phyloP scores from a whole-genome alignment of 2,797 vertebrate genomes.

The Danionella dracula region DNA sequence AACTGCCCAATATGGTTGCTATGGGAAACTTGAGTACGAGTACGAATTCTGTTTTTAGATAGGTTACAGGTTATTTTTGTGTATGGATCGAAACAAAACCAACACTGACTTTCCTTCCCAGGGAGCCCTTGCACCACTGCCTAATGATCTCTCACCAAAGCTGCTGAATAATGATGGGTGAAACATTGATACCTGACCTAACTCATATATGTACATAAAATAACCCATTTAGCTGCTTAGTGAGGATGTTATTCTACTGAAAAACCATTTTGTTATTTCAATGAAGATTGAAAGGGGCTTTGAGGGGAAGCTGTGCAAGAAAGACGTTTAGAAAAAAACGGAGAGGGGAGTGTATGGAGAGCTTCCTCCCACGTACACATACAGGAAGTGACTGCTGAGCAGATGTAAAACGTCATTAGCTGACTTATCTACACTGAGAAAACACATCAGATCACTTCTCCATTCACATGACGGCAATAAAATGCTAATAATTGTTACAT shows the following conservation, averaged over 20 bases:
- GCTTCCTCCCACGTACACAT: slow-evolving; percentile 36
- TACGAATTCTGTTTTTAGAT: slow-evolving; percentile 24
- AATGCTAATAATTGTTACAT: no score
- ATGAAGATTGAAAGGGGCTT: background rate
- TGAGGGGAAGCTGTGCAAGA: slow-evolving; percentile 5
- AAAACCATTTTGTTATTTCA: background rate
- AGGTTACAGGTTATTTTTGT: slow-evolving; percentile 25
- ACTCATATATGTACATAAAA: background rate
- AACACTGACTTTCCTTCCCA: slow-evolving; percentile 12
- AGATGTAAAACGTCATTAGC: slow-evolving; percentile 32
- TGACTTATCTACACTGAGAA: slow-evolving; percentile 13
- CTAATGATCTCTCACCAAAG: slow-evolving; percentile 19
- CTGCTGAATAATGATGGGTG: background rate
- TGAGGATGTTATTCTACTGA: background rate
- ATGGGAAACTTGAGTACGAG: slow-evolving; percentile 42
- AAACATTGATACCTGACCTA: no score
- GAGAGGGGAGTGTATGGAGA: background rate
- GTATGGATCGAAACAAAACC: slow-evolving; percentile 12
- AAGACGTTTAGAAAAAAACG: background rate
- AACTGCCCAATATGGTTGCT: slow-evolving; percentile 35
- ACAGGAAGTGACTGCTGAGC: slow-evolving; percentile 29
- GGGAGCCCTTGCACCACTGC: background rate
- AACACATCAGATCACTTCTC: background rate
- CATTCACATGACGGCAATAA: no score
- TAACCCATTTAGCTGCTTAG: background rate